Conservation (phyloP, 2,797 vertebrate species). For the Linurgus olivaceus region DNA sequence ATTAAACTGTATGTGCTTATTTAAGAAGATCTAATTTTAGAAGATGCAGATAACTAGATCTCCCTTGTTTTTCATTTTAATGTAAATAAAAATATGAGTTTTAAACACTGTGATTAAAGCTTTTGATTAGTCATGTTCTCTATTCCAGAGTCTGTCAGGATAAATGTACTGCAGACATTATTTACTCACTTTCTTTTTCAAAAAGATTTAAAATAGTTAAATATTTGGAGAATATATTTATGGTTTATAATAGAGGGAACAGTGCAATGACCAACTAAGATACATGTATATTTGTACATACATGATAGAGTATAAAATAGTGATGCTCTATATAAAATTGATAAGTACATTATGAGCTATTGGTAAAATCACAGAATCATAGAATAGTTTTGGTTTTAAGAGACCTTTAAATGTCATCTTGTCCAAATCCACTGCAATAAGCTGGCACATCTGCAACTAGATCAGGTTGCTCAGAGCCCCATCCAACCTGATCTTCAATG, state of each 20-base stretch:
- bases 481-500: not conserved
- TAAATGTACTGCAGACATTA: not conserved
- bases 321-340: not conserved
- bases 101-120: not conserved
- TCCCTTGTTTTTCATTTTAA: not conserved
- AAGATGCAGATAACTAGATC: not conserved
- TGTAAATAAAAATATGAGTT: not conserved
- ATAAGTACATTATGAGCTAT: not conserved
- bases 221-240: not conserved
- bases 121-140: not conserved
- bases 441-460: not conserved
- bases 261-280: not conserved
- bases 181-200: not conserved
- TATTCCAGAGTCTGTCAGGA: not conserved
- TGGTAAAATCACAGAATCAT: not conserved
- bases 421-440: not conserved
- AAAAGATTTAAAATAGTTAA: not conserved
- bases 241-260: not conserved
- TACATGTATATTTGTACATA: not conserved
- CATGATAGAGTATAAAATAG: not conserved
- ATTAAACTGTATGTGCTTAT: slow-evolving; percentile 13
- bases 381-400: not conserved
- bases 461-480: not conserved
- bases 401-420: not conserved
- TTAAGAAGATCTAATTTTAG: slow-evolving; percentile 35